Evolutionary conservation across 1,140 invertebrate species (phyloP).

Genomic region (Lasioglossum baleicum): DNA sequence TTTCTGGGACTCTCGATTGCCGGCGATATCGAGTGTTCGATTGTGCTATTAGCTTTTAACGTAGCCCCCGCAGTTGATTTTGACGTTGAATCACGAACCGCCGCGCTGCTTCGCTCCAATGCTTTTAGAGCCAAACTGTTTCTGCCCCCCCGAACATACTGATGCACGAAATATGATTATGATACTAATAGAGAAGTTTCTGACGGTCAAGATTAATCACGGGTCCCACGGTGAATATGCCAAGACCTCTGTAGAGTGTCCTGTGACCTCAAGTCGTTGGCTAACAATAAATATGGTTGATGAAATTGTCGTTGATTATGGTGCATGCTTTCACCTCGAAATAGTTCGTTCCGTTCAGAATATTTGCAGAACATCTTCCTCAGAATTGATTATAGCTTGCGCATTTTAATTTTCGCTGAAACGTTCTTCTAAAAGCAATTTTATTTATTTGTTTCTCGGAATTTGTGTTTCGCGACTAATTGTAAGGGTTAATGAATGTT

Average conservation of each 20-base stretch:
- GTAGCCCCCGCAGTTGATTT: conserved; percentile 8
- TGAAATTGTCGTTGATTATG: conserved; percentile 5
- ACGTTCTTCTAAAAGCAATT: too few relatives aligned
- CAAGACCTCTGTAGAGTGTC: not conserved
- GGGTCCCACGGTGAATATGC: not conserved
- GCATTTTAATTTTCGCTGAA: too few relatives aligned
- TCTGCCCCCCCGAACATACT: not conserved
- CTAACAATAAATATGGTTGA: not conserved
- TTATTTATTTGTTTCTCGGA: too few relatives aligned
- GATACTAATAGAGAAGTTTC: conserved; percentile 39
- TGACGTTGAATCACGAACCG: conserved; percentile 13
- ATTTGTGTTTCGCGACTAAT: too few relatives aligned
- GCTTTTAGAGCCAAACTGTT: conserved; percentile 4
- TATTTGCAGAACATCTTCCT: not conserved
- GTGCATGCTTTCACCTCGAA: not conserved
- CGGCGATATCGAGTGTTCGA: not conserved
- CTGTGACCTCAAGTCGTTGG: not conserved
- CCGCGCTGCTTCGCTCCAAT: not conserved
- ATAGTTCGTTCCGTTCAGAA: not conserved
- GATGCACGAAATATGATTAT: conserved; percentile 29
- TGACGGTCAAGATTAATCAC: conserved; percentile 31
- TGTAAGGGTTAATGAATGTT: too few relatives aligned
- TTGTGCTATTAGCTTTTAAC: conserved; percentile 7
- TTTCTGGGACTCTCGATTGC: not conserved
- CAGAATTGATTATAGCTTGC: too few relatives aligned